Evolutionary conservation across 2,113 vertebrate genomes (phyloP).

Genomic region (Seriola dumerili): DNA sequence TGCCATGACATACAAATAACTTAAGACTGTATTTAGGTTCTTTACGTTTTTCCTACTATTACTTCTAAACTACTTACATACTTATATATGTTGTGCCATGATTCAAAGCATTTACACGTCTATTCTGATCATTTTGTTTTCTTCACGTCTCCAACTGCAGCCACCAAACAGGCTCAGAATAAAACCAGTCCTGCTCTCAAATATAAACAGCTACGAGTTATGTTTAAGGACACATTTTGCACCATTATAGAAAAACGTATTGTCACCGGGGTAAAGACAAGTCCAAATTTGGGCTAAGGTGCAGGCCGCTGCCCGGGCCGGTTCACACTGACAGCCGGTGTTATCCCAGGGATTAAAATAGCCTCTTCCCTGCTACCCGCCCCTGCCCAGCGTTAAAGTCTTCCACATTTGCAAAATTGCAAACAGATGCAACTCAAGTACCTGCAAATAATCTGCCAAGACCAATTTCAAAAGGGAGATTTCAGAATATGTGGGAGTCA

Average conservation of each 20-base stretch:
- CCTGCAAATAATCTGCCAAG: constrained; percentile 99
- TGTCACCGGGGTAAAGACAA: constrained; percentile 74
- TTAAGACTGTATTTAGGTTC: not conserved
- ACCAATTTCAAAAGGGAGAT: constrained; percentile 99
- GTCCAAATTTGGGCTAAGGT: constrained; percentile 73
- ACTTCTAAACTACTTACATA: too few relatives aligned
- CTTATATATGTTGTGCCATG: not conserved
- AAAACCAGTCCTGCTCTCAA: not conserved
- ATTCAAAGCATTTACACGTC: not conserved
- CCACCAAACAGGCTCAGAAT: not conserved
- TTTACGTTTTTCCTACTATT: not conserved
- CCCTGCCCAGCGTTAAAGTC: constrained; percentile 96
- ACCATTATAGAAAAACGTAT: constrained; percentile 5
- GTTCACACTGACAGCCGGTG: constrained; percentile 91
- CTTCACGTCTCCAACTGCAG: not conserved
- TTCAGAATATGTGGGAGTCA: constrained; percentile 99
- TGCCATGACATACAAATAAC: not conserved
- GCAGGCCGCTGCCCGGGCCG: constrained; percentile 70
- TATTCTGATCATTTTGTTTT: not conserved
- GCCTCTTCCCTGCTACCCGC: constrained; percentile 87
- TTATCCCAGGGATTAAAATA: constrained; percentile 97
- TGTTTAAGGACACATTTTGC: not conserved
- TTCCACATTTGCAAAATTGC: constrained; percentile 99
- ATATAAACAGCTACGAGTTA: not conserved
- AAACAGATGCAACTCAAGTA: constrained; percentile 99